Base-by-base conservation (phyloP, 1,140 invertebrate genomes). In the Dendroctonus ponderosae region DNA sequence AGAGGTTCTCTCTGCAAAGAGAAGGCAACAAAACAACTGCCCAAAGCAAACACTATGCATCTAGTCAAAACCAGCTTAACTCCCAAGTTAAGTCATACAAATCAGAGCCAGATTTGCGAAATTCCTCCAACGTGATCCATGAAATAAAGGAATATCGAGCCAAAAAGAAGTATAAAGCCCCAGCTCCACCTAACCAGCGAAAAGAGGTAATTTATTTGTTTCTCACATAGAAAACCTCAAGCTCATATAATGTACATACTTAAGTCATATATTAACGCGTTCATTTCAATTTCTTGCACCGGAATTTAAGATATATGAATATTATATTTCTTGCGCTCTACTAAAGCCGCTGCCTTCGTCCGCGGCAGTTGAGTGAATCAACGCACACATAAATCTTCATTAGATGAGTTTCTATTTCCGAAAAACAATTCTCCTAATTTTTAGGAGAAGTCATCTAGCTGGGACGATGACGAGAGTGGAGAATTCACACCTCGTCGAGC, bases 21-120 rank as follows among this genome's bases (percentile, higher is more conserved):
- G 12, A 6, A 26, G 7, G 53, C 46, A 9, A 52, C 42, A 9
- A 38, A 43, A 15, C 41, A 15, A 6, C 56, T 57, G n/a, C 26
- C 26, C 8, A 64, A 43, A 67, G 44, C 40, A 51, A 43, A 14
- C 56, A 71, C 14, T 68, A 65, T 70, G 49, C 11, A 39, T 58
- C 70, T 71, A 71, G 66, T 68, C 70, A 71, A 62, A 61, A 63
- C 43, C 12, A 11, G 2, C 15, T 65, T 14, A 46, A 61, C 37
- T 51, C 15, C 14, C 57, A 65, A 62, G 7, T 75, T 52, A 84
- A 85, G 72, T 81, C 82, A 69, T 91, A 87, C 75, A 88, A 85
- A 11, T 90, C 89, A 52, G 89, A 90, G 76, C 89, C 89, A 6
- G 88, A 91, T 75, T 75, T 91, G 6, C 80, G 81, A 6, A 63